phyloP scores from a whole-genome alignment of 2,888 invertebrate species.

The Rhodophaea formosa region DNA sequence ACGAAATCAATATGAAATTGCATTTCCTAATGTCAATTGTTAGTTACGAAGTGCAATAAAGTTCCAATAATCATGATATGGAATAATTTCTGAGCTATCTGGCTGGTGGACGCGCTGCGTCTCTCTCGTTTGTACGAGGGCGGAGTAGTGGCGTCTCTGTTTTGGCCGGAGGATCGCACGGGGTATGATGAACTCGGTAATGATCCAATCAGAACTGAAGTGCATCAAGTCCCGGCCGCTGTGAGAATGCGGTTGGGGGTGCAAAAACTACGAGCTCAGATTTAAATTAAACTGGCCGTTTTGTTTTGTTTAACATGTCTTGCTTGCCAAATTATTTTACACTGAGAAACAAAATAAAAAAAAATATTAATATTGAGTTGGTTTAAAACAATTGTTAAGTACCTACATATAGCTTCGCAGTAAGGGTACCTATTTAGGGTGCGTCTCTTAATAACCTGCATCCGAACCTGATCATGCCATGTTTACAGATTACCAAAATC shows the following conservation, averaged over 20 bases:
- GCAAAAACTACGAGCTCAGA: constrained; percentile 77
- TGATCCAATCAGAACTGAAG: constrained; percentile 81
- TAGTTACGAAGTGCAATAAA: constrained; percentile 81
- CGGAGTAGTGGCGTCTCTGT: constrained; percentile 52
- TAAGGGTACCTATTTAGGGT: too few species aligned
- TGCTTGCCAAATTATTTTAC: constrained; percentile 21
- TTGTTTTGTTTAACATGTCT: constrained; percentile 64
- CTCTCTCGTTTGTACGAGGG: constrained; percentile 40
- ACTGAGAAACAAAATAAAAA: background rate
- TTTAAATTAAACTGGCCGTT: constrained; percentile 77
- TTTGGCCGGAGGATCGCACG: constrained; percentile 72
- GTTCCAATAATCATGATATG: constrained; percentile 81
- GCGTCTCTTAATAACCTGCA: too few species aligned
- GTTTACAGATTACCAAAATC: too few species aligned
- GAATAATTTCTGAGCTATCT: constrained; percentile 77
- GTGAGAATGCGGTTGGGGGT: constrained; percentile 81
- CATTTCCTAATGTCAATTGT: constrained; percentile 82
- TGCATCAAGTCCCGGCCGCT: constrained; percentile 76
- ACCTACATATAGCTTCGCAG: background rate
- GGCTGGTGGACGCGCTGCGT: constrained; percentile 48
- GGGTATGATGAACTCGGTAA: constrained; percentile 82
- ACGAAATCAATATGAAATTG: constrained; percentile 81
- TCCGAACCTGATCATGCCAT: too few species aligned
- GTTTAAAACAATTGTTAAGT: background rate
- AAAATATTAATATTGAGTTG: too few species aligned